These are phyloP conservation scores for Bombycilla garrulus DNA, from an alignment of 2,113 vertebrate species.

Conservation along the genomic window DNA sequence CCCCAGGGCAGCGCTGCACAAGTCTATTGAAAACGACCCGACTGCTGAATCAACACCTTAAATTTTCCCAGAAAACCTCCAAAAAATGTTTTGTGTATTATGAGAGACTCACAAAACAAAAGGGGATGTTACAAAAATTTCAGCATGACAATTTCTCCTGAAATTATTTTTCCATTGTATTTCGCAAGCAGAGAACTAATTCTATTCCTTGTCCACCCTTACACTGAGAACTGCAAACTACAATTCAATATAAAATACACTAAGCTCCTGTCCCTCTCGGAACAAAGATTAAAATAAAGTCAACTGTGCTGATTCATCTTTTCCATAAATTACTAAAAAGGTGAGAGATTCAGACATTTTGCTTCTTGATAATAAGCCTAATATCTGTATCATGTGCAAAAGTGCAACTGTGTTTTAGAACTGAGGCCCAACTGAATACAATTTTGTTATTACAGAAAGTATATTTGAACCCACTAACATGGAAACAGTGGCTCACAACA, in stretches of 20 bases:
- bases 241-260: slow-evolving; percentile 33
- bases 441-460: neutral
- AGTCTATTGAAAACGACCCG: neutral
- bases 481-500: neutral
- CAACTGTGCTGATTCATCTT: slow-evolving; percentile 15
- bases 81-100: slow-evolving; percentile 44
- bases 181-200: slow-evolving; percentile 27
- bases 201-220: neutral
- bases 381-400: slow-evolving; percentile 37
- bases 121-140: neutral
- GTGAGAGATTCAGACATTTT: slow-evolving; percentile 26
- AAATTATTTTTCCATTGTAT: slow-evolving; percentile 4
- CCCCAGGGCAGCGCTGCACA: neutral
- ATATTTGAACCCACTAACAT: neutral
- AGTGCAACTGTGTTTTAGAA: slow-evolving; percentile 39
- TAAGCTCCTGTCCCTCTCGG: neutral
- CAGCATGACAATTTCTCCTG: slow-evolving; percentile 15
- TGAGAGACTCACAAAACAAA: slow-evolving; percentile 3
- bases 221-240: neutral
- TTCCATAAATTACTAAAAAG: slow-evolving; percentile 22
- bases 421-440: neutral
- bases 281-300: slow-evolving; percentile 44
- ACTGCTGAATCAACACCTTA: neutral
- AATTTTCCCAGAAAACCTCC: slow-evolving; percentile 25
- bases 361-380: neutral